Evolutionary conservation across 2,888 invertebrate genomes (phyloP).

Genomic region (Spatulosminthurus flaviceps): DNA sequence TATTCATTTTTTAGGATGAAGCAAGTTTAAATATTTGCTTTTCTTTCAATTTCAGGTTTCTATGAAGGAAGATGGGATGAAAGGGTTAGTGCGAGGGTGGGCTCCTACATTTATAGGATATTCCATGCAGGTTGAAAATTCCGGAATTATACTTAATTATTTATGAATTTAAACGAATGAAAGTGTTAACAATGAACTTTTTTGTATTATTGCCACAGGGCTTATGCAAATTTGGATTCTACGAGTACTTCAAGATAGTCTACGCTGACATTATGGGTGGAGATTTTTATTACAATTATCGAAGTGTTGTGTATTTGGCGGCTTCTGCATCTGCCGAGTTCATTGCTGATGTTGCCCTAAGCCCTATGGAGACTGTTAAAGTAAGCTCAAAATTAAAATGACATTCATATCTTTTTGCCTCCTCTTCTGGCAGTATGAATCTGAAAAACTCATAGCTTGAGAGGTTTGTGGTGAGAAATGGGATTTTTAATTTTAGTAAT

Average conservation of each 20-base stretch:
- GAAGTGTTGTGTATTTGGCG: conserved; percentile 85
- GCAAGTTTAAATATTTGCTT: background rate
- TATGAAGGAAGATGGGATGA: conserved; percentile 83
- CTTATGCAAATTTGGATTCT: conserved; percentile 96
- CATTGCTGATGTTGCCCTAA: conserved; percentile 96
- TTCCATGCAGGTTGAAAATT: conserved; percentile 74
- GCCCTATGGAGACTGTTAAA: conserved; percentile 96
- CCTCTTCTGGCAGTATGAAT: too few species aligned
- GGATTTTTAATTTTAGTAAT: too few species aligned
- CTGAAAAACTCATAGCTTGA: too few species aligned
- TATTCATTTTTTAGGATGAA: background rate
- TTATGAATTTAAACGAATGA: conserved; percentile 11
- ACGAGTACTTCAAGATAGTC: conserved; percentile 92
- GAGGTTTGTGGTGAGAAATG: too few species aligned
- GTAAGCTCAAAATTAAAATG: conserved; percentile 67
- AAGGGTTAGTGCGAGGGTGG: conserved; percentile 92
- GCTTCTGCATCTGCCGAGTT: conserved; percentile 97
- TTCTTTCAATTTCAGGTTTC: conserved; percentile 70
- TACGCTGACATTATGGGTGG: conserved; percentile 87
- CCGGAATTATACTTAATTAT: background rate
- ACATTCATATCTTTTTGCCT: background rate
- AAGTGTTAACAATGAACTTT: too few species aligned
- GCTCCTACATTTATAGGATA: conserved; percentile 97
- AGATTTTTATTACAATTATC: conserved; percentile 88
- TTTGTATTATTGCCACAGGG: conserved; percentile 72